phyloP scores from a whole-genome alignment of 2,888 invertebrate species.

The Abrostola triplasia region DNA sequence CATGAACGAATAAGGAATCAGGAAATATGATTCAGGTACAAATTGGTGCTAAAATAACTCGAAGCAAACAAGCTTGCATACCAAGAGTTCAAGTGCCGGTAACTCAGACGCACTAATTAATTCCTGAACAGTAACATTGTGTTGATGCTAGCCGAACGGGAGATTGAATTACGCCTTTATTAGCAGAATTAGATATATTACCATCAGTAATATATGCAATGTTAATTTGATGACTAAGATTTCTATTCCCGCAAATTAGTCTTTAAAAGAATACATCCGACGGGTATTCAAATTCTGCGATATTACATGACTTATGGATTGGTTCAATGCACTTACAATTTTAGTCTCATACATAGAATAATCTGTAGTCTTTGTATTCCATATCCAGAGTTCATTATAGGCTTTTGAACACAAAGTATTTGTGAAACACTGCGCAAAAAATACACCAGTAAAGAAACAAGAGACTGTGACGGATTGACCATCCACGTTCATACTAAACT shows the following conservation, averaged over 20 bases:
- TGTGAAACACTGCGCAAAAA: no score
- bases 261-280: conserved; percentile 1
- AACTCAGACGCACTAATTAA: conserved; percentile 72
- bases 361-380: conserved; percentile 34
- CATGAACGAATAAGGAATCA: conserved; percentile 49
- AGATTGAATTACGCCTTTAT: conserved; percentile 55
- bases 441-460: no score
- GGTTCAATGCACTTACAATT: conserved; percentile 1
- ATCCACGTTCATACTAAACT: no score
- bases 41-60: conserved; percentile 61
- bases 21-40: conserved; percentile 56
- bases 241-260: no score
- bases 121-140: conserved; percentile 73
- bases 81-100: conserved; percentile 65
- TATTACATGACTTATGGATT: conserved; percentile 39
- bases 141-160: conserved; percentile 51
- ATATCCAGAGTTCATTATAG: conserved; percentile 23
- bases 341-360: not conserved
- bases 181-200: conserved; percentile 49
- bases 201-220: conserved; percentile 3
- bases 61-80: conserved; percentile 58
- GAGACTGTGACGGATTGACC: no score
- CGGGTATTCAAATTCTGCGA: not conserved
- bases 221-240: conserved; percentile 37
- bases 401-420: not conserved